Evolutionary conservation across 1,140 invertebrate species (phyloP), one percentile per base, ranked within the genome.

Genomic region (Drosophila saltans): DNA sequence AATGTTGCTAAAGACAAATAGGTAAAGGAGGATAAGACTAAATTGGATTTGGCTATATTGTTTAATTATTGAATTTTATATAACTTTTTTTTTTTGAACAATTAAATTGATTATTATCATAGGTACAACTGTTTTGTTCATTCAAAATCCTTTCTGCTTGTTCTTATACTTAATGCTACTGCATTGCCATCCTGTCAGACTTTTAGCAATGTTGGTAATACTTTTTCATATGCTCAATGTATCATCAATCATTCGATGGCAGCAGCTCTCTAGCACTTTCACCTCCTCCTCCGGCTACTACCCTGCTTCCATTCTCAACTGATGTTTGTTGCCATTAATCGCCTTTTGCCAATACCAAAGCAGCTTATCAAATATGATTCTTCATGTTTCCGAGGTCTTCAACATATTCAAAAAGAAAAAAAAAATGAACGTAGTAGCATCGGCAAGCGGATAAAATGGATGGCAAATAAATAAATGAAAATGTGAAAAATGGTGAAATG

Each of bases 201-300:
- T 56, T 62, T 26, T 45, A 9, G 39, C 1, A 48, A 36, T 66
- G 66, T 65, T 78, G 61, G 28, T 30, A 78, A 78, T 78, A 78
- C 75, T 78, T 36, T 77, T 72, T 67, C 30, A 67, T 28, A 62
- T 52, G 52, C 75, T 78, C 48, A 57, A 57, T 61, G 56, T 66
- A 78, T 78, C 75, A 78, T 78, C 68, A 78, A 78, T 78, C 75
- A 78, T 67, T 72, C 16, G 57, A 58, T 21, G 39, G n/a, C 21
- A n/a, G n/a, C 9, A 33, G 21, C 63, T 16, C 39, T 66, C 39
- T 16, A 55, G 9, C 21, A 33, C 26, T 68, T 43, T 39, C 45
- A 33, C 33, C 5, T 7, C 45, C 21, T 8, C 9, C 21, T 52
- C 8, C 5, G 7, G 16, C 2, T 52, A 21, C 9, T 52, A 1